Conservation (phyloP, 2,797 vertebrate genomes). For the Halcyon badia region DNA sequence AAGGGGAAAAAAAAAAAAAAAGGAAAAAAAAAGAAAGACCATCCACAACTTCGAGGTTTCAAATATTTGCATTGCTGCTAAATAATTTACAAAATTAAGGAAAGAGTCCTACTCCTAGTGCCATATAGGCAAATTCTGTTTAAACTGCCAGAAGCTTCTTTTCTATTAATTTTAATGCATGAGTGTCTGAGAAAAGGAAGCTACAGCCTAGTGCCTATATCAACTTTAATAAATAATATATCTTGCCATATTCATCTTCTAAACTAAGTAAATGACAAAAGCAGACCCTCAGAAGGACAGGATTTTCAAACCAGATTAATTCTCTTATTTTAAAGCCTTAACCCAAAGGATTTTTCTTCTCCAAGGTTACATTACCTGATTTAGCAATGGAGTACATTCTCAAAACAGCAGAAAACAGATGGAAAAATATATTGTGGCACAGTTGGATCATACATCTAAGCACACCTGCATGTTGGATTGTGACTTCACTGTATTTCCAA, state of each 20-base stretch:
- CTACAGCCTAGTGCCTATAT: slow-evolving; percentile 40
- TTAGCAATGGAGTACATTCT: neutral
- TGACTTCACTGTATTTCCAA: neutral
- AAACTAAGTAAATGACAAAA: slow-evolving; percentile 72
- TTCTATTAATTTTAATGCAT: slow-evolving; percentile 73
- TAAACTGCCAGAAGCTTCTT: slow-evolving; percentile 61
- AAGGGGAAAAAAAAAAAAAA: neutral
- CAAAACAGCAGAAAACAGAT: neutral
- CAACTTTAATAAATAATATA: slow-evolving; percentile 75
- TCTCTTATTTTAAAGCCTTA: slow-evolving; percentile 20
- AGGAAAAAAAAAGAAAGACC: neutral
- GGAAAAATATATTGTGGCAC: neutral
- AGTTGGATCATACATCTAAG: neutral
- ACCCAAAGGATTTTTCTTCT: slow-evolving; percentile 23
- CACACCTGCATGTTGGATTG: neutral
- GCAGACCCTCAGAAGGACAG: slow-evolving; percentile 38
- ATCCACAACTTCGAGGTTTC: slow-evolving; percentile 1
- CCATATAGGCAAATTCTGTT: slow-evolving; percentile 36
- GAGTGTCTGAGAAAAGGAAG: slow-evolving; percentile 28
- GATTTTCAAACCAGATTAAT: slow-evolving; percentile 35
- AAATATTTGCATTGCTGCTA: slow-evolving; percentile 53
- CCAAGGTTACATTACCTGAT: slow-evolving; percentile 3
- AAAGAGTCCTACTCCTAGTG: neutral
- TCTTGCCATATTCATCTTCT: slow-evolving; percentile 67
- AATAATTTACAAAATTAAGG: slow-evolving; percentile 64